Evolutionary conservation across 2,888 invertebrate species (phyloP).

Genomic region (Eupithecia tripunctaria): DNA sequence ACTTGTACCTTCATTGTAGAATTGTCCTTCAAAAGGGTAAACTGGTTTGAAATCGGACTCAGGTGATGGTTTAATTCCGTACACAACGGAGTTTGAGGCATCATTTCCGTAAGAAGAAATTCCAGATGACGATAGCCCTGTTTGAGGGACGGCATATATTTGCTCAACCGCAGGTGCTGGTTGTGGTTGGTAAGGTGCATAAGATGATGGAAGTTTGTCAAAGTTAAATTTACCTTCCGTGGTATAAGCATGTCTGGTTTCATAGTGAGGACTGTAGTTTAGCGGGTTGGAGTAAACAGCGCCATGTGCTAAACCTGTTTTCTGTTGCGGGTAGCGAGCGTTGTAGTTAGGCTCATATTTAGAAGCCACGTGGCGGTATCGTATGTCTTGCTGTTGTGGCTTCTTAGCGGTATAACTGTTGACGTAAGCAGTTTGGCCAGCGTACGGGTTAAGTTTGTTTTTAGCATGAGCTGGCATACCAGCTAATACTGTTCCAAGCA

Average conservation of each 20-base stretch:
- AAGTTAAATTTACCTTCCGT: slow-evolving; percentile 71
- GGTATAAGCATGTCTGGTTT: slow-evolving; percentile 74
- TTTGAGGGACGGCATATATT: slow-evolving; percentile 76
- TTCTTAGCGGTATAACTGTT: slow-evolving; percentile 74
- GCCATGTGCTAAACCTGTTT: slow-evolving; percentile 79
- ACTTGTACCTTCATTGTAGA: slow-evolving; percentile 72
- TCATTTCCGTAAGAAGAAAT: slow-evolving; percentile 70
- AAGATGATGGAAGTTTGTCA: slow-evolving; percentile 64
- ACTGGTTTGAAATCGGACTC: slow-evolving; percentile 79
- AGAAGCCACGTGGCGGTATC: slow-evolving; percentile 74
- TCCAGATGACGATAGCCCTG: slow-evolving; percentile 64
- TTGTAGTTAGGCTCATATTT: slow-evolving; percentile 75
- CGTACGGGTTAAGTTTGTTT: slow-evolving; percentile 77
- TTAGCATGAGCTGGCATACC: slow-evolving; percentile 86
- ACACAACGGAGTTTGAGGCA: slow-evolving; percentile 71
- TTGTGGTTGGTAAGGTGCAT: slow-evolving; percentile 59
- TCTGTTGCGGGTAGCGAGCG: slow-evolving; percentile 76
- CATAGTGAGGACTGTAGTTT: slow-evolving; percentile 73
- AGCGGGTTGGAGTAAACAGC: slow-evolving; percentile 75
- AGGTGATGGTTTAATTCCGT: slow-evolving; percentile 74
- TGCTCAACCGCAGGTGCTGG: slow-evolving; percentile 72
- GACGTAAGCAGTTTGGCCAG: slow-evolving; percentile 71
- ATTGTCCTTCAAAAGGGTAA: slow-evolving; percentile 76
- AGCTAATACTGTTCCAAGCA: slow-evolving; percentile 89
- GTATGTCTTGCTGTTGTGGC: slow-evolving; percentile 69